These are phyloP conservation scores for Synergus laeviventris DNA, from an alignment of 2,888 invertebrate genomes.

Conservation along the genomic window DNA sequence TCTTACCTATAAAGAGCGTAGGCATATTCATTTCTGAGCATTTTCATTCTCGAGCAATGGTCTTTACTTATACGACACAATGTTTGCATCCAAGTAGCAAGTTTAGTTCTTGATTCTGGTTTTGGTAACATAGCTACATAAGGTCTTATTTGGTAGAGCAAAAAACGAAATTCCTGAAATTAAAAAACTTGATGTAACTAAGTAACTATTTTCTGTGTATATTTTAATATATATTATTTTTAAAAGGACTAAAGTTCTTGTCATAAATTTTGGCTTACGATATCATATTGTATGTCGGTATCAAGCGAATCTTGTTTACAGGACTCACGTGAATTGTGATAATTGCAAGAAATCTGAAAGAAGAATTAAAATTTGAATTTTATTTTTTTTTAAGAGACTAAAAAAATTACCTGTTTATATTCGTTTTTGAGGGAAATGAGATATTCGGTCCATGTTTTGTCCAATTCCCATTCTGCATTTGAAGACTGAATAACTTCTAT, in stretches of 20 bases:
- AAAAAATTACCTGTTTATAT: no score
- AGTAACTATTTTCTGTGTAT: no score
- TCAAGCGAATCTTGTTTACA: no score
- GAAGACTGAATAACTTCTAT: neutral
- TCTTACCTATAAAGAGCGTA: neutral
- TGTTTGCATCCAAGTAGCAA: neutral
- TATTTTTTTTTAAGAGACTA: no score
- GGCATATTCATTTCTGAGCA: neutral
- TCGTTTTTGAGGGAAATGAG: no score
- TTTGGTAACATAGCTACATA: neutral
- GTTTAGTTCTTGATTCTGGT: neutral
- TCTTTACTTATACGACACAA: neutral
- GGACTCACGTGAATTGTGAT: no score
- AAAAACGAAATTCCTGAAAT: neutral
- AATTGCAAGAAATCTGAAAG: no score
- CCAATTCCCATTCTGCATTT: neutral
- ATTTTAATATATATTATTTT: no score
- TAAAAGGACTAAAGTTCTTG: neutral
- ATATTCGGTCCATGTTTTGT: no score
- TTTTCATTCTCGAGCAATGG: neutral
- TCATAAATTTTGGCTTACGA: neutral
- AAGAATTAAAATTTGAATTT: no score
- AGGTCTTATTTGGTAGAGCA: neutral
- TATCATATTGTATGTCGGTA: neutral
- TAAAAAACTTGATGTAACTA: neutral